These are phyloP conservation scores for Phyllopteryx taeniolatus DNA, from an alignment of 2,113 vertebrate genomes.

Conservation along the genomic window DNA sequence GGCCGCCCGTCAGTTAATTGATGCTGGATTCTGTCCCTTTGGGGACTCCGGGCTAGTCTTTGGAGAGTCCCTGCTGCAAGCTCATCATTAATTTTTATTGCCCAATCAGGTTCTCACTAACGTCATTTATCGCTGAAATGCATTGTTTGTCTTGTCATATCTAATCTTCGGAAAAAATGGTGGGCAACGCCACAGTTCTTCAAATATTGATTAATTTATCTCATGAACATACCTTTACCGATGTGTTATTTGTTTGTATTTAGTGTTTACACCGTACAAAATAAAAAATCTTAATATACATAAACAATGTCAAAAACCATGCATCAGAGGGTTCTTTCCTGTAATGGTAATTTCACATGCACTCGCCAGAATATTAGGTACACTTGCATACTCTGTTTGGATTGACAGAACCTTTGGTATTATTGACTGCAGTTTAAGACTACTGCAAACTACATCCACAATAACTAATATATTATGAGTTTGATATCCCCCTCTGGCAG, in stretches of 20 bases:
- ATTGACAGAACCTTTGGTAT: no score
- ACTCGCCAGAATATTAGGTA: no score
- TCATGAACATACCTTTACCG: slow-evolving; percentile 38
- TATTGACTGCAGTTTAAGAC: no score
- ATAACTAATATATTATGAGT: not conserved
- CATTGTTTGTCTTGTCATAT: slow-evolving; percentile 40
- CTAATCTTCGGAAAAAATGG: slow-evolving; percentile 48
- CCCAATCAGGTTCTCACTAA: slow-evolving; percentile 52
- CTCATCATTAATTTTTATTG: slow-evolving; percentile 59
- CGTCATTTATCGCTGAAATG: slow-evolving; percentile 37
- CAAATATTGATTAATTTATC: slow-evolving; percentile 28
- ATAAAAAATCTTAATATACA: no score
- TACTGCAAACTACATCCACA: no score
- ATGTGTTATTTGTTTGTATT: slow-evolving; percentile 7
- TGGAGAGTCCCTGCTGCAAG: slow-evolving; percentile 53
- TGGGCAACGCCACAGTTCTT: slow-evolving; percentile 49
- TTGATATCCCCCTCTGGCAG: not conserved
- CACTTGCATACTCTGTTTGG: no score
- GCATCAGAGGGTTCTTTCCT: no score
- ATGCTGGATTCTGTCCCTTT: slow-evolving; percentile 49
- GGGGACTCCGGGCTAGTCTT: slow-evolving; percentile 49
- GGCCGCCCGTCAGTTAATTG: slow-evolving; percentile 70
- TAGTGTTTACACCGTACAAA: no score
- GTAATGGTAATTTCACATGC: no score
- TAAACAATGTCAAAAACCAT: no score